These are phyloP conservation scores for Thyatira batis DNA, from an alignment of 2,888 invertebrate genomes.

Conservation along the genomic window DNA sequence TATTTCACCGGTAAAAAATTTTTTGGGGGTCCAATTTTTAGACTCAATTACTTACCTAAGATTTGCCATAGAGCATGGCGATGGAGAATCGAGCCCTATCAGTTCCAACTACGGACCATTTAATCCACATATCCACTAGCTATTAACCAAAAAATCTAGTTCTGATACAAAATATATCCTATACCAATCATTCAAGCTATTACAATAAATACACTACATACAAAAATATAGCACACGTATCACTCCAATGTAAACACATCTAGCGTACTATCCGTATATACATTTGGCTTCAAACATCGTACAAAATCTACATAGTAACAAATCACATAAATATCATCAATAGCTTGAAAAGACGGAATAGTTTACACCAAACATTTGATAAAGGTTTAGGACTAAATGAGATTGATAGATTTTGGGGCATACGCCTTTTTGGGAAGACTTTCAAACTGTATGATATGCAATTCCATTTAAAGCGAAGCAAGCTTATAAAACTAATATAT, in stretches of 20 bases:
- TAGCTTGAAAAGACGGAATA: conserved; percentile 23
- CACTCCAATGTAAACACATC: neutral
- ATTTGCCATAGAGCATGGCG: no score
- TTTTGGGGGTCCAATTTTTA: no score
- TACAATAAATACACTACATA: conserved; percentile 4
- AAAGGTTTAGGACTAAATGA: conserved; percentile 17
- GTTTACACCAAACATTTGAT: conserved; percentile 24
- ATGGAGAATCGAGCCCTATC: no score
- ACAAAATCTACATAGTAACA: neutral
- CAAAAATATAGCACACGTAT: neutral
- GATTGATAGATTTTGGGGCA: conserved; percentile 24
- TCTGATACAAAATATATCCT: neutral
- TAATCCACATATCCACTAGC: no score
- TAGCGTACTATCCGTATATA: neutral
- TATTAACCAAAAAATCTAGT: neutral
- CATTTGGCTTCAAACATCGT: neutral
- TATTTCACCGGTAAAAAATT: no score
- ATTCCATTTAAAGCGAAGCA: neutral
- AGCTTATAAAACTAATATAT: no score
- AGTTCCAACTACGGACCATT: no score
- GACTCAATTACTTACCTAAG: no score
- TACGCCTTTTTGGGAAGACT: conserved; percentile 15
- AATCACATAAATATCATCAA: neutral
- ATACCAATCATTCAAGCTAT: neutral
- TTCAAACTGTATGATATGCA: neutral